A percentile compares a stretch with the other conserved stretches of the same genome.
Conservation (phyloP, 2,113 vertebrate genomes). For the Urocitellus parryii region DNA sequence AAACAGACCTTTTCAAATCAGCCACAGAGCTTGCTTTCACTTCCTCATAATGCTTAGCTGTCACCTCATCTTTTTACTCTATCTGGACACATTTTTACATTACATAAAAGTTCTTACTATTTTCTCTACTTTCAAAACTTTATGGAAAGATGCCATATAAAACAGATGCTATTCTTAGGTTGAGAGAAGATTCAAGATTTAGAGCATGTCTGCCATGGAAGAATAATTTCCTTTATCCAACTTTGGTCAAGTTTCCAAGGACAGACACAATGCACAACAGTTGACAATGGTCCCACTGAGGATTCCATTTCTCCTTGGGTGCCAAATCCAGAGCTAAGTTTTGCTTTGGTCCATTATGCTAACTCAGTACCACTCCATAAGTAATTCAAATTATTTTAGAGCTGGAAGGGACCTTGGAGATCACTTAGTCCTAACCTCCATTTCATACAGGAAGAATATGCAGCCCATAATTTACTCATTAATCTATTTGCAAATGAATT, state of each 20-base stretch:
- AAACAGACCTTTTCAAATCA: neutral
- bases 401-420: conserved; percentile 47
- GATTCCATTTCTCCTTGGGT: neutral
- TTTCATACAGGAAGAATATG: neutral
- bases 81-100: neutral
- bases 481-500: conserved; percentile 40
- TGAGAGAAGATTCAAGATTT: neutral
- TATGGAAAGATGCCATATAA: neutral
- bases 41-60: neutral
- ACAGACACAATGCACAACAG: neutral
- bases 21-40: neutral
- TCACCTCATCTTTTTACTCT: neutral
- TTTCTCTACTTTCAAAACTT: conserved; percentile 10
- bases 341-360: conserved; percentile 27
- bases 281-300: neutral
- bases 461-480: neutral
- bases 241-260: neutral
- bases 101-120: neutral
- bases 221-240: conserved; percentile 8
- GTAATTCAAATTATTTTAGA: neutral
- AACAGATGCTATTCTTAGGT: neutral
- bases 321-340: neutral
- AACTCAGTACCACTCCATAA: neutral
- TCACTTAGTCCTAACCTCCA: conserved; percentile 45
- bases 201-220: neutral